phyloP scores from a whole-genome alignment of 2,797 vertebrate genomes.

The Brachyrhaphis roseni region DNA sequence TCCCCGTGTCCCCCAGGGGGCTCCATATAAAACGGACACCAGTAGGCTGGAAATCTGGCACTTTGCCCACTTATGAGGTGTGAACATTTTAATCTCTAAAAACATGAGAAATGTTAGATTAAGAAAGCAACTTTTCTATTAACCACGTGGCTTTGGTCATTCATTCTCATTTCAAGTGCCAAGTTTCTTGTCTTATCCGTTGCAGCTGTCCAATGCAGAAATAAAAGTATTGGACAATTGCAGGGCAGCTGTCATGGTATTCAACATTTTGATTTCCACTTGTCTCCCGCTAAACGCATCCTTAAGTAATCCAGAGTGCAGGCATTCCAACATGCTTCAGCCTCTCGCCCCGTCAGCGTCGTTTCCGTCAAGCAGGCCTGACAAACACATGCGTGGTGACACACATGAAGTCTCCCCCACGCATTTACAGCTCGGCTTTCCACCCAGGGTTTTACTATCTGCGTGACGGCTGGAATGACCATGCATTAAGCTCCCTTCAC shows the following conservation, averaged over 20 bases:
- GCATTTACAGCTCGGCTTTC: slow-evolving; percentile 34
- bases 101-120: background rate
- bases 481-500: slow-evolving; percentile 45
- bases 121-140: background rate
- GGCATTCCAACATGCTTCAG: background rate
- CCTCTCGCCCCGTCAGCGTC: slow-evolving; percentile 16
- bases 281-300: background rate
- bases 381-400: slow-evolving; percentile 18
- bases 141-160: background rate
- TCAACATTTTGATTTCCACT: background rate
- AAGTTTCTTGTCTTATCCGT: background rate
- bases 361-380: slow-evolving; percentile 5
- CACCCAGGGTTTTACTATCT: slow-evolving; percentile 43
- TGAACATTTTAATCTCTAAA: background rate
- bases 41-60: background rate
- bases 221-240: background rate
- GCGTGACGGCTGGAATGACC: slow-evolving; percentile 47
- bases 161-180: background rate
- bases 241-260: background rate
- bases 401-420: slow-evolving; percentile 10
- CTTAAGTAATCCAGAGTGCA: background rate
- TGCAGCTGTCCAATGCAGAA: background rate
- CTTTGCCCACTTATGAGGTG: background rate
- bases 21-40: background rate
- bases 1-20: no score